Conservation (phyloP, 2,888 invertebrate genomes). For the Xiphydria camelus region DNA sequence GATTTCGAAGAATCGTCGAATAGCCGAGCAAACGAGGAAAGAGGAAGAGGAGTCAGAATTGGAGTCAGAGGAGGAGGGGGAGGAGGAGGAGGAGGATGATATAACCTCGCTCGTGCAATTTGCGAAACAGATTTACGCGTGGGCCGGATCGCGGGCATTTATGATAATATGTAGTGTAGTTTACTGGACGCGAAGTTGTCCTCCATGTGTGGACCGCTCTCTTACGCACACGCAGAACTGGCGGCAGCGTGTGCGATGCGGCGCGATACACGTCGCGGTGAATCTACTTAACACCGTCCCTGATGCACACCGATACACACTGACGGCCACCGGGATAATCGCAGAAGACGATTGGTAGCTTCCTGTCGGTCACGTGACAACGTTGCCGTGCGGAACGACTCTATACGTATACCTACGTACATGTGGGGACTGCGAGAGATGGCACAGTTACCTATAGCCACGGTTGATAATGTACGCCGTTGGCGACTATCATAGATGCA, state of each 20-base stretch:
- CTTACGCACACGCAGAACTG: slow-evolving; percentile 7
- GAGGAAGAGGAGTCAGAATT: too few species aligned
- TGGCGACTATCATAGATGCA: too few species aligned
- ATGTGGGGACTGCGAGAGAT: too few species aligned
- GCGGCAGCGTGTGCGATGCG: slow-evolving; percentile 19
- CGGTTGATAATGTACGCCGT: too few species aligned
- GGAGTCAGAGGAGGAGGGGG: background rate
- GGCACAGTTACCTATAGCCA: too few species aligned
- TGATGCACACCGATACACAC: slow-evolving; percentile 38
- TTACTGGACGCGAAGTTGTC: slow-evolving; percentile 27
- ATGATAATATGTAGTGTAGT: slow-evolving; percentile 53
- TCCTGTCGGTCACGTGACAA: slow-evolving; percentile 57
- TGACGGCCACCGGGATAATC: slow-evolving; percentile 49
- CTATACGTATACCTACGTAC: slow-evolving; percentile 12
- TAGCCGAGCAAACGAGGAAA: slow-evolving; percentile 15
- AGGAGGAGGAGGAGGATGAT: slow-evolving; percentile 26
- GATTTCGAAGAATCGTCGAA: too few species aligned
- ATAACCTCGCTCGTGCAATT: slow-evolving; percentile 48
- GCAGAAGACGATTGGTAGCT: slow-evolving; percentile 57
- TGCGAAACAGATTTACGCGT: slow-evolving; percentile 57
- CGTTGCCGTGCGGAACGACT: slow-evolving; percentile 41
- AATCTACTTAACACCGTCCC: slow-evolving; percentile 55
- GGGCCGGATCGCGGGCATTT: slow-evolving; percentile 53
- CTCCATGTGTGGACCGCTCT: background rate
- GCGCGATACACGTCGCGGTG: slow-evolving; percentile 25